Evolutionary conservation across 2,888 invertebrate species (phyloP).

Genomic region (Gibbula magus): DNA sequence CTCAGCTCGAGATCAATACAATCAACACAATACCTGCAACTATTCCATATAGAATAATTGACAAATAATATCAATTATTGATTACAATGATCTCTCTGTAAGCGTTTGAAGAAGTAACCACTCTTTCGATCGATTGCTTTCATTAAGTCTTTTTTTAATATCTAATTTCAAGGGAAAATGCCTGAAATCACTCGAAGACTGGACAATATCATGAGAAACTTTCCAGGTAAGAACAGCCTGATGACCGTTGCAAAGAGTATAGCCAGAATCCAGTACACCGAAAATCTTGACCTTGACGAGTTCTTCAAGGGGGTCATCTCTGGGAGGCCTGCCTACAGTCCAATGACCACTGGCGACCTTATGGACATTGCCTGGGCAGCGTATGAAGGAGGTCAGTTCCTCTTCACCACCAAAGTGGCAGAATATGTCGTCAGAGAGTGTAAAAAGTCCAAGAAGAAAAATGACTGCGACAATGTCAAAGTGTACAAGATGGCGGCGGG

Average conservation of each 20-base stretch:
- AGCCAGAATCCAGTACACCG: constrained; percentile 39
- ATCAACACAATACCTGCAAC: too few relatives aligned
- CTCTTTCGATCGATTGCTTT: too few relatives aligned
- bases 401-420: background rate
- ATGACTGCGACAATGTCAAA: constrained; percentile 23
- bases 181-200: constrained; percentile 41
- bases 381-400: constrained; percentile 35
- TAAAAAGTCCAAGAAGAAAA: background rate
- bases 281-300: constrained; percentile 37
- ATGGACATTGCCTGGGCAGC: constrained; percentile 48
- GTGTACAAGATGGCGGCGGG: constrained; percentile 44
- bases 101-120: too few relatives aligned
- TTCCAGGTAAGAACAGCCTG: constrained; percentile 43
- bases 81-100: too few relatives aligned
- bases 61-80: too few relatives aligned
- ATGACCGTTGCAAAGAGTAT: constrained; percentile 38
- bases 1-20: too few relatives aligned
- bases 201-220: constrained; percentile 50
- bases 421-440: background rate
- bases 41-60: too few relatives aligned
- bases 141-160: background rate
- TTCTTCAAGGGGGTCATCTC: constrained; percentile 39
- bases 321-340: constrained; percentile 34
- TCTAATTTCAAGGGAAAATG: background rate
- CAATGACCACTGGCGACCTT: constrained; percentile 46